Percentiles rank a stretch among this genome's conserved stretches.
These are phyloP conservation scores for Clarias pachynema DNA, from an alignment of 2,797 vertebrate genomes.

Conservation along the genomic window DNA sequence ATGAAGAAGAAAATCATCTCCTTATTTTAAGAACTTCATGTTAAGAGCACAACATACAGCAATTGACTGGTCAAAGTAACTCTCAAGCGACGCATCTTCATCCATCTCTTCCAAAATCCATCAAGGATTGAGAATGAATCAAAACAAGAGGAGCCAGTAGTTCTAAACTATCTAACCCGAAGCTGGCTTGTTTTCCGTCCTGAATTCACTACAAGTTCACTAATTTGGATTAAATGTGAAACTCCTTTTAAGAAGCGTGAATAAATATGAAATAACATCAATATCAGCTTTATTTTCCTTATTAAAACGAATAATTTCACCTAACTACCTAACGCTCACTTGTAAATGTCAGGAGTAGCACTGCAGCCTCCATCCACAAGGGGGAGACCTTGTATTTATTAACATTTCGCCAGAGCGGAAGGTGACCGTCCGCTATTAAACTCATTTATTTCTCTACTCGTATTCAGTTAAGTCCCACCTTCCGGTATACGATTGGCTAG, in stretches of 20 bases:
- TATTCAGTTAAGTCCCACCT: background rate
- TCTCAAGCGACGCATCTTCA: constrained; percentile 72
- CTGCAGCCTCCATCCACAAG: constrained; percentile 59
- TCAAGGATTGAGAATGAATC: background rate
- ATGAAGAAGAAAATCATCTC: background rate
- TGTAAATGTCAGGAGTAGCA: background rate
- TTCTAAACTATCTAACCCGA: background rate
- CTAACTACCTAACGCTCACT: background rate
- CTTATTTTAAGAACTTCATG: background rate
- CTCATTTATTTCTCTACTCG: background rate
- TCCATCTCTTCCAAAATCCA: constrained; percentile 70
- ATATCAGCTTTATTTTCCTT: background rate
- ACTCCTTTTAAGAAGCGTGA: background rate
- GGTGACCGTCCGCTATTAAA: background rate
- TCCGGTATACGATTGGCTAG: background rate
- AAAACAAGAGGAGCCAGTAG: too few species aligned
- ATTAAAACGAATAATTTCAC: background rate
- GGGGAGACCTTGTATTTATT: constrained; percentile 39
- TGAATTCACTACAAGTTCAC: background rate
- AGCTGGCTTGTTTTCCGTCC: background rate
- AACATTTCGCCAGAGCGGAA: constrained; percentile 31
- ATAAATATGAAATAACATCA: background rate
- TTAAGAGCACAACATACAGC: constrained; percentile 68
- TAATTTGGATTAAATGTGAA: constrained; percentile 53
- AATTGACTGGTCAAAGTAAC: constrained; percentile 81